These are phyloP conservation scores for Petrophora chlorosata DNA, from an alignment of 2,888 invertebrate genomes.

Conservation along the genomic window DNA sequence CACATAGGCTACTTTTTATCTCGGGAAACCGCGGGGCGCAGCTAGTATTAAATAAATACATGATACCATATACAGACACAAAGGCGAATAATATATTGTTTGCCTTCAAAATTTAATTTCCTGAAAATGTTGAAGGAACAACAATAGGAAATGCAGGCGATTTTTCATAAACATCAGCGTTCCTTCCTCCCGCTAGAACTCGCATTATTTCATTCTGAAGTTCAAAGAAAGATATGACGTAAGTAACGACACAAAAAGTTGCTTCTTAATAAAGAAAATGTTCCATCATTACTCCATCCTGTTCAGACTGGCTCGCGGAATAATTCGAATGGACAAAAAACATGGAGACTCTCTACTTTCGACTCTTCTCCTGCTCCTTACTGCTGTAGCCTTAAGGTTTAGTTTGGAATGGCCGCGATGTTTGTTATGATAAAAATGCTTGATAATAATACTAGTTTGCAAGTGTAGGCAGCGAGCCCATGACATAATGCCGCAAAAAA, in stretches of 20 bases:
- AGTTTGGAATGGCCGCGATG: background rate
- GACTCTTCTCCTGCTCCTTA: background rate
- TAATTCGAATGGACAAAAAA: conserved; percentile 38
- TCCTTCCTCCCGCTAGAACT: no score
- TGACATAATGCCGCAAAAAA: conserved; percentile 62
- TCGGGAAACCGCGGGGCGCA: no score
- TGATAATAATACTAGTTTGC: conserved; percentile 39
- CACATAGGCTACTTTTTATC: no score
- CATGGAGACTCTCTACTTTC: conserved; percentile 8
- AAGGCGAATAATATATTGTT: no score
- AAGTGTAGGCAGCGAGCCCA: conserved; percentile 42
- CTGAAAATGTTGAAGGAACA: no score
- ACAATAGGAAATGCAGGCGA: no score
- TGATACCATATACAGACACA: no score
- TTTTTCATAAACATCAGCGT: no score
- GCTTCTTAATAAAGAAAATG: conserved; percentile 44
- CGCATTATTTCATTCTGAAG: conserved; percentile 5
- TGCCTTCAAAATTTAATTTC: no score
- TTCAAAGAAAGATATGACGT: conserved; percentile 33
- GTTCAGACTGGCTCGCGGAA: conserved; percentile 41
- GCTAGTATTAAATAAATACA: no score
- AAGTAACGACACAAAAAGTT: conserved; percentile 36
- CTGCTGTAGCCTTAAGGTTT: background rate
- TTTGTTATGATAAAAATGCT: conserved; percentile 26
- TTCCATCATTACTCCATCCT: conserved; percentile 43